Base-by-base conservation (phyloP, 2,888 invertebrate genomes). In the Melanotus villosus region DNA sequence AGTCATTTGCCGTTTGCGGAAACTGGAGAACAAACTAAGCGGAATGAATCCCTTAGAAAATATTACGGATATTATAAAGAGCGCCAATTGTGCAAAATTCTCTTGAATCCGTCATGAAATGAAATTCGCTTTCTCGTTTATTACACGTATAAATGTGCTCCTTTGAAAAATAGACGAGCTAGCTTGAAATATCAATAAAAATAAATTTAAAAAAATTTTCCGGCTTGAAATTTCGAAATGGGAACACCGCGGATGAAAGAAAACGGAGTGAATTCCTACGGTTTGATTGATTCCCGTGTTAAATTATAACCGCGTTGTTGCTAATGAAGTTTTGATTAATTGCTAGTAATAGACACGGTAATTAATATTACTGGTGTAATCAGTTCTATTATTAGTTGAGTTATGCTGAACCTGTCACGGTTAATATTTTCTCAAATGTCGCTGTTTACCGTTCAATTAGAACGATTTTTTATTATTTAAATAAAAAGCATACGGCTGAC, bases 81-180 rank as follows among this genome's bases (percentile, higher is more conserved):
- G 47, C 58, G 58, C 58, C 65, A 65, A 65, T 65, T 65, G 65
- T 58, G 58, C 65, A 50, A 58, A 58, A 65, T 47, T 65, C 47
- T 65, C 45, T 34, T 23, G 30, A 58, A 58, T 30, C 65, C 47
- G 54, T 52, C 65, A 58, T 41, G 57, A 65, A 54, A 41, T 52
- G 65, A 58, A 58, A 65, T 58, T 65, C 47, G 58, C 34, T 65
- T 65, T 47, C 52, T 23, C 38, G 43, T 58, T 65, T 58, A 65
- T 65, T 65, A 38, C 45, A 45, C 23, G 26, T 26, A n/a, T 32
- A 32, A 52, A 9, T 23, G 16, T 14, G 47, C 6, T 7, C n/a
- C n/a, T n/a, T 47, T 16, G 41, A 41, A 41, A 41, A 16, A 12
- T 12, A 9, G 3, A 41, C 5, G 6, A 7, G 3, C 26, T 26